phyloP scores from a whole-genome alignment of 1,140 invertebrate species.

The Magallana gigas region DNA sequence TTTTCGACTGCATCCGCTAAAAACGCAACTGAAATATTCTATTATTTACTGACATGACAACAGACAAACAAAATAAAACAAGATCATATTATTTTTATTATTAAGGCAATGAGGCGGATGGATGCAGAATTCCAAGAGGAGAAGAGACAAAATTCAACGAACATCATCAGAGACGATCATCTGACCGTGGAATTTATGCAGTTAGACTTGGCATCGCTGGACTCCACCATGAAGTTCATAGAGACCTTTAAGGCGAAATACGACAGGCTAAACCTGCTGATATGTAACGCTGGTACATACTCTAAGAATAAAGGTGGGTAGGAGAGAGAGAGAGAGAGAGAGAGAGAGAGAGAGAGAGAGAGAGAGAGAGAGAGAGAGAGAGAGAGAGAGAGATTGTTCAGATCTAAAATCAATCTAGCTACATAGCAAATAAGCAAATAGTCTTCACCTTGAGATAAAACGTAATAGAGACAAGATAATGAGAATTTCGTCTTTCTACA shows the following conservation, averaged over 20 bases:
- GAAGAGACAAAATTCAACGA: conserved; percentile 39
- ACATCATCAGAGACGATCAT: conserved; percentile 45
- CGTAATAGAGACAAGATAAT: too few species aligned
- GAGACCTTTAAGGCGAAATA: conserved; percentile 82
- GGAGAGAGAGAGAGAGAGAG: background rate
- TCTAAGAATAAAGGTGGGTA: conserved; percentile 44
- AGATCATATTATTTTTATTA: background rate
- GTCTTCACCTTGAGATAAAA: too few species aligned
- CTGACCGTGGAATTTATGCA: conserved; percentile 54
- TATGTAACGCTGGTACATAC: conserved; percentile 70
- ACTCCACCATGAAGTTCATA: conserved; percentile 68
- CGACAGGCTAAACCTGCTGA: conserved; percentile 84
- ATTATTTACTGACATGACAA: too few species aligned
- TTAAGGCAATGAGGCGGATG: conserved; percentile 53
- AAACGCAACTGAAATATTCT: too few species aligned
- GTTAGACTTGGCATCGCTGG: conserved; percentile 65
- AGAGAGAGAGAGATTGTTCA: too few species aligned
- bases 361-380: too few species aligned
- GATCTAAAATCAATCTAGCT: too few species aligned
- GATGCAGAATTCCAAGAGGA: conserved; percentile 56
- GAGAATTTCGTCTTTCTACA: too few species aligned
- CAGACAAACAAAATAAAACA: too few species aligned
- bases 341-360: background rate
- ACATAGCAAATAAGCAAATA: too few species aligned
- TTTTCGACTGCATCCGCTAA: too few species aligned